These are phyloP conservation scores for Antitype chi DNA, from an alignment of 2,888 invertebrate genomes.

Conservation along the genomic window DNA sequence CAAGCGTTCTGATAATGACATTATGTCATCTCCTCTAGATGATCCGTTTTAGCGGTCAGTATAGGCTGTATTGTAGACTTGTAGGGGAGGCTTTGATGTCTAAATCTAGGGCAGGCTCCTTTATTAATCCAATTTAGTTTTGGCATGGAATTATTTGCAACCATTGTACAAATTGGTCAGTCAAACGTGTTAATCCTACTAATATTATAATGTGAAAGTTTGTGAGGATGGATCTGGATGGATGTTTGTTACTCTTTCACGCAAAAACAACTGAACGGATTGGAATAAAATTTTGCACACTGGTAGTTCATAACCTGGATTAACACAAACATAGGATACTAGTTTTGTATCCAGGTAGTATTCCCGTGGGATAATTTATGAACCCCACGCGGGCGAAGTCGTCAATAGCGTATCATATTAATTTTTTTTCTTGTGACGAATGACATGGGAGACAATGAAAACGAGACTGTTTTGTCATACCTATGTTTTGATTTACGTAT, in stretches of 20 bases:
- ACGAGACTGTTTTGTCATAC: conserved; percentile 22
- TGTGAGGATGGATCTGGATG: no score
- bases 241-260: no score
- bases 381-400: no score
- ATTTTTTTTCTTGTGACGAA: conserved; percentile 22
- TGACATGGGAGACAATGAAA: conserved; percentile 31
- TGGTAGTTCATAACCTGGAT: no score
- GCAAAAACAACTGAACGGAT: no score
- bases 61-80: conserved; percentile 1
- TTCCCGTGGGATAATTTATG: no score
- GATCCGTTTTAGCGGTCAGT: conserved; percentile 34
- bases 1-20: conserved; percentile 35
- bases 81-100: conserved; percentile 1
- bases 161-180: conserved; percentile 7
- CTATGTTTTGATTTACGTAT: conserved; percentile 11
- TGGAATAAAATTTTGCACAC: no score
- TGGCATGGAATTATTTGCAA: conserved; percentile 19
- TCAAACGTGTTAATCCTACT: background rate
- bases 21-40: conserved; percentile 28
- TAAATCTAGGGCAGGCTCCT: background rate
- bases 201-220: no score
- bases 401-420: background rate
- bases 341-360: no score
- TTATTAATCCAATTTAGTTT: conserved; percentile 21
- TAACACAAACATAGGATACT: no score